phyloP scores from a whole-genome alignment of 2,797 vertebrate species.

The Adelosebastes latens region DNA sequence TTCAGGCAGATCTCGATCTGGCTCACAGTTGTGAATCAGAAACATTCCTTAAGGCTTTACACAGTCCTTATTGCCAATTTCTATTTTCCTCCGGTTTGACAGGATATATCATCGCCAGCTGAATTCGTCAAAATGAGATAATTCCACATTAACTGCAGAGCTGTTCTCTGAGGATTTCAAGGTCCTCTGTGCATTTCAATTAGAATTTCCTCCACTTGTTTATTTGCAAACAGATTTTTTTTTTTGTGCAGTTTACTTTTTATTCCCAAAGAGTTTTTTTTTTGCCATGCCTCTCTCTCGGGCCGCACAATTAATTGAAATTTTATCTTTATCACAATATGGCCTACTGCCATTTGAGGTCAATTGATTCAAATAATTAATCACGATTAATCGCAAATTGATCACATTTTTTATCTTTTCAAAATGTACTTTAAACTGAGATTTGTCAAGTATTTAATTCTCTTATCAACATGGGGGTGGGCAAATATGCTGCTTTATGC shows the following conservation, averaged over 20 bases:
- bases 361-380: too few species aligned
- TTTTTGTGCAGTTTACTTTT: neutral
- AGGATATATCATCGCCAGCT: neutral
- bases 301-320: too few species aligned
- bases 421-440: too few species aligned
- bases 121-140: slow-evolving; percentile 20
- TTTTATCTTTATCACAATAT: too few species aligned
- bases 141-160: slow-evolving; percentile 8
- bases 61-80: neutral
- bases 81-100: neutral
- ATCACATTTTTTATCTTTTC: too few species aligned
- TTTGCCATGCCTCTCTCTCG: neutral
- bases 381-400: too few species aligned
- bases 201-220: slow-evolving; percentile 12
- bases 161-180: neutral
- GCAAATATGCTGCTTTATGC: too few species aligned
- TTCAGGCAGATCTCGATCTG: slow-evolving; percentile 35
- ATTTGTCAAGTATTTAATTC: too few species aligned
- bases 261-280: neutral
- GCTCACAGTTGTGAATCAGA: slow-evolving; percentile 26
- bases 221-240: slow-evolving; percentile 24
- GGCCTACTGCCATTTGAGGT: too few species aligned
- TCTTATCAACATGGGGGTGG: too few species aligned
- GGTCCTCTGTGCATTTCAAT: slow-evolving; percentile 1
- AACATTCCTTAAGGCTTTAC: slow-evolving; percentile 15